These are phyloP conservation scores for Styela clava DNA, from an alignment of 23 tunicate species.

Conservation along the genomic window DNA sequence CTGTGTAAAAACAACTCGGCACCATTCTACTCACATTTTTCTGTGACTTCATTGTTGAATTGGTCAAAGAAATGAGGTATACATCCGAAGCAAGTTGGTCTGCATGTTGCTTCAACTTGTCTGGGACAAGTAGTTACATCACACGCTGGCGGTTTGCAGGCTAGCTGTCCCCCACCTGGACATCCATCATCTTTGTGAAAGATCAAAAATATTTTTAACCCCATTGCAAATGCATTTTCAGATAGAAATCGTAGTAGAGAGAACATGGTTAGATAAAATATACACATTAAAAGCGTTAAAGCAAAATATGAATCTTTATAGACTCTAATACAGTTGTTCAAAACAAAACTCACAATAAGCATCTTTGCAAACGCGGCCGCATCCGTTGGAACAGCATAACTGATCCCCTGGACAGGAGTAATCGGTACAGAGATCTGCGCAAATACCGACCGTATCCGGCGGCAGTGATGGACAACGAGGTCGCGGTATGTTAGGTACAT, in stretches of 20 bases:
- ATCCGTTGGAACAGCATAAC: conserved; percentile 20
- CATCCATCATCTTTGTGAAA: conserved; percentile 1
- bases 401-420: neutral
- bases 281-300: no score
- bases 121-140: neutral
- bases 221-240: no score
- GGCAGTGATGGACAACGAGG: neutral
- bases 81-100: conserved; percentile 4
- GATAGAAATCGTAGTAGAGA: no score
- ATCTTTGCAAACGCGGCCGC: conserved; percentile 18
- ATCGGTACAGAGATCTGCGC: neutral
- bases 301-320: no score
- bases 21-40: conserved; percentile 18
- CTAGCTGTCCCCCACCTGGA: neutral
- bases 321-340: no score
- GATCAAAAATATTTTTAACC: no score
- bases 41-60: conserved; percentile 11
- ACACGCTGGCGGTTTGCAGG: conserved; percentile 22
- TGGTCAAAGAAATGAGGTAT: conserved; percentile 16
- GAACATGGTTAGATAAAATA: no score
- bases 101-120: conserved; percentile 11
- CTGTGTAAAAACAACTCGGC: no score
- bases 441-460: neutral
- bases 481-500: no score
- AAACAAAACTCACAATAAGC: conserved; percentile 20